These are phyloP conservation scores for Chionis minor DNA, from an alignment of 2,113 vertebrate genomes.

Conservation along the genomic window DNA sequence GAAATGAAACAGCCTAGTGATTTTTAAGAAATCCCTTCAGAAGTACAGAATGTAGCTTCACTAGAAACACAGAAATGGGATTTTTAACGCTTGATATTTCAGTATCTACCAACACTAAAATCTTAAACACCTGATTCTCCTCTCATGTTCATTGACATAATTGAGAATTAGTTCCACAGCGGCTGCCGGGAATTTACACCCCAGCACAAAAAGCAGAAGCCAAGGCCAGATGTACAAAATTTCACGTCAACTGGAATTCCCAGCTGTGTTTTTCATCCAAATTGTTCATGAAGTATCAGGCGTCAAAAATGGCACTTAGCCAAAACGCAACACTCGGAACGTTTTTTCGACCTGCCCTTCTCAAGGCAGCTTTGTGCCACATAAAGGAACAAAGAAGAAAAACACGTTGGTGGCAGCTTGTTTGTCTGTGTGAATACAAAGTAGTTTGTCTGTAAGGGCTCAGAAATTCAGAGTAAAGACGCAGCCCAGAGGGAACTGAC, in stretches of 20 bases:
- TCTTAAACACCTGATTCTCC: slow-evolving; percentile 4
- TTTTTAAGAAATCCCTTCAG: slow-evolving; percentile 10
- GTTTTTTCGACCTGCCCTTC: slow-evolving; percentile 10
- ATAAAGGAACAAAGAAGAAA: background rate
- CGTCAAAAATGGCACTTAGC: slow-evolving; percentile 25
- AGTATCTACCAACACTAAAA: background rate
- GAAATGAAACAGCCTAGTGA: background rate
- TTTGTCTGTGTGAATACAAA: background rate
- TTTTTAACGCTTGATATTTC: slow-evolving; percentile 19
- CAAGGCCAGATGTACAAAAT: slow-evolving; percentile 25
- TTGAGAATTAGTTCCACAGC: slow-evolving; percentile 16
- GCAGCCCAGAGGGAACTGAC: background rate
- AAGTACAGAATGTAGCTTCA: background rate
- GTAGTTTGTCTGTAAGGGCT: background rate
- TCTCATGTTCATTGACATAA: slow-evolving; percentile 13
- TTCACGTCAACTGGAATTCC: slow-evolving; percentile 26
- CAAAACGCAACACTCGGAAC: slow-evolving; percentile 7
- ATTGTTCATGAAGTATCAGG: slow-evolving; percentile 12
- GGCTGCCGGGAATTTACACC: background rate
- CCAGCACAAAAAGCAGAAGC: slow-evolving; percentile 18
- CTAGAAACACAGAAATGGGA: slow-evolving; percentile 28
- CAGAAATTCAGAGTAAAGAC: background rate
- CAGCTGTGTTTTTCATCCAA: slow-evolving; percentile 44
- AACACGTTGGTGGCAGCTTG: background rate
- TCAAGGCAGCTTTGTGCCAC: background rate